A percentile compares a stretch with the other conserved stretches of the same genome.
Conservation (phyloP, 2,797 vertebrate species). For the Acanthornis magna region DNA sequence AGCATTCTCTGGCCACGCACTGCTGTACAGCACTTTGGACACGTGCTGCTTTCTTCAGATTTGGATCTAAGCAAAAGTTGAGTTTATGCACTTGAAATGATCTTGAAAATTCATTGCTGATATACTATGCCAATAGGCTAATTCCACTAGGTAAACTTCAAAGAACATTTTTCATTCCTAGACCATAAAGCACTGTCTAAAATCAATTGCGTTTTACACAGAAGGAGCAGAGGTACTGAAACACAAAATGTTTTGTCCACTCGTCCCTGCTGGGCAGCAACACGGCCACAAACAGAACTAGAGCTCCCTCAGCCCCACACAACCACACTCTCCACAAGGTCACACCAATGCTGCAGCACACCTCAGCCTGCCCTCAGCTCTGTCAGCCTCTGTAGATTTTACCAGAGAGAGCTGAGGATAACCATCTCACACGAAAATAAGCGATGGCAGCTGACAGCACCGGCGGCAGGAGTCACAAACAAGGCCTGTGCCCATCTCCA, state of each 20-base stretch:
- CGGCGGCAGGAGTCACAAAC: fast-evolving
- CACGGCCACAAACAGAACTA: background rate
- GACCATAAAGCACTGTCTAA: background rate
- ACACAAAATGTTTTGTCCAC: background rate
- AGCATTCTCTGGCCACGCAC: background rate
- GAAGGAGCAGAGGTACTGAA: background rate
- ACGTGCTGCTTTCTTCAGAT: fast-evolving
- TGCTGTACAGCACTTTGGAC: background rate
- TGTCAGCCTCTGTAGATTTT: background rate
- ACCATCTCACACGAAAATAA: background rate
- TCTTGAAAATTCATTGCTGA: background rate
- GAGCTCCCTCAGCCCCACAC: background rate
- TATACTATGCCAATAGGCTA: background rate
- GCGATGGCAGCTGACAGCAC: background rate
- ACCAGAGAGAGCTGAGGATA: background rate
- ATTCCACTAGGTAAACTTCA: background rate
- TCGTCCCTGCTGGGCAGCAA: background rate
- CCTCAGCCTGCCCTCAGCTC: background rate
- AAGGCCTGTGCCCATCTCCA: background rate
- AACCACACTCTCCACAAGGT: fast-evolving
- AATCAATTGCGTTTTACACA: background rate
- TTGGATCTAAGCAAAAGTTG: background rate
- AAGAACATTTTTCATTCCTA: background rate
- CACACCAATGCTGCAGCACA: fast-evolving
- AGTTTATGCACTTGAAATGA: background rate